Evolutionary conservation across 2,113 vertebrate species (phyloP), one percentile per base, ranked within the genome.

Genomic region (Tyto alba): DNA sequence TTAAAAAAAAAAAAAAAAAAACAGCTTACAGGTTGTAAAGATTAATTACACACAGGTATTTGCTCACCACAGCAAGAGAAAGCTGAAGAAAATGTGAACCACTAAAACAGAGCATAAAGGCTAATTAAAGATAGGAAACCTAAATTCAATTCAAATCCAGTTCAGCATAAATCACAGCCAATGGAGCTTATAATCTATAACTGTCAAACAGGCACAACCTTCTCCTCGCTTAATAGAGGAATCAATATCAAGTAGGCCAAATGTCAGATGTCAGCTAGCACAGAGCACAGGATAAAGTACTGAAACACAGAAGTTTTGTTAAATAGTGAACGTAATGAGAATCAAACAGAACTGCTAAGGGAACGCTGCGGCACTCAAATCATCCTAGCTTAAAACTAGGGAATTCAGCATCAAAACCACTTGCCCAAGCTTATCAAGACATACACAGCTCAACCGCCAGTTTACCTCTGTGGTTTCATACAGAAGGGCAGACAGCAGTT

Each of bases 181-280:
- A 34, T 9, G 45, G 11, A 64, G 47, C 67, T 75, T 91, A 68
- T 75, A 18, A 29, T 19, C 68, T 56, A 63, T 60, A 66, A 38
- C 45, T 73, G 72, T 76, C 71, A 84, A 60, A 41, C 43, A 90
- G 76, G 68, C 60, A 91, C 66, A 55, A 83, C 60, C 73, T 71
- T 77, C 77, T 41, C 47, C 50, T 82, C 9, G 2, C 71, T 73
- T 53, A 67, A 72, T 20, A 80, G 76, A 78, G 36, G 84, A 94
- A 95, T 83, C 83, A 64, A 71, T 80, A n/a, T 90, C 92, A 96
- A 94, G 88, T 21, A 71, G 79, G 80, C 62, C 62, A 77, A 93
- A 62, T 40, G 66, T 88, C 92, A 77, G 32, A 23, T 48, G 38
- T n/a, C 34, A 71, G 79, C 29, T 10, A 60, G 43, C 16, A 3